Evolutionary conservation across 2,888 invertebrate species (phyloP).

Genomic region (Leptarthrus brevirostris): DNA sequence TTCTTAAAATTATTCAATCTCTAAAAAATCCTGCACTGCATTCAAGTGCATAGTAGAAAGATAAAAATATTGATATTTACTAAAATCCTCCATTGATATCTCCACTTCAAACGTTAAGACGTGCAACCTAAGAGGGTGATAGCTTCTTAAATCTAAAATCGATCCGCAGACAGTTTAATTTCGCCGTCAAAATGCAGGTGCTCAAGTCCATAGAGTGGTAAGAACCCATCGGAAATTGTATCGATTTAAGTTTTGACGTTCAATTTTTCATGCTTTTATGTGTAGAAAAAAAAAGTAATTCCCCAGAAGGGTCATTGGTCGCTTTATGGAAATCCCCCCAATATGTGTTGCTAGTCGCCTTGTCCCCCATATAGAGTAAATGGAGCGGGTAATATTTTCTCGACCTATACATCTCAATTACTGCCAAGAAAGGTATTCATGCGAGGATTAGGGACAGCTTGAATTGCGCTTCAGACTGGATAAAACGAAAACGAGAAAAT

Average conservation of each 20-base stretch:
- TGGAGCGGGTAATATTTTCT: conserved; percentile 36
- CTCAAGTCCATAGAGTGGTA: neutral
- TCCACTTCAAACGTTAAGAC: too few relatives aligned
- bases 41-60: too few relatives aligned
- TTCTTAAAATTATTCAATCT: too few relatives aligned
- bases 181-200: neutral
- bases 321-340: conserved; percentile 23
- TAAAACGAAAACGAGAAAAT: conserved; percentile 5
- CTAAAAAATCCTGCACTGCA: too few relatives aligned
- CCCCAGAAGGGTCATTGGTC: conserved; percentile 22
- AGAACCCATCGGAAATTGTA: conserved; percentile 1
- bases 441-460: conserved; percentile 39
- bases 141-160: neutral
- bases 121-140: too few relatives aligned
- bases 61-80: too few relatives aligned
- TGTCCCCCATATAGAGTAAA: conserved; percentile 19
- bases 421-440: conserved; percentile 43
- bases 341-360: neutral
- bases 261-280: conserved; percentile 1
- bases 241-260: conserved; percentile 34
- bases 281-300: neutral
- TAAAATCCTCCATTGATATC: too few relatives aligned
- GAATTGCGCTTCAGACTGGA: conserved; percentile 35
- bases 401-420: conserved; percentile 46
- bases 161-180: neutral